Evolutionary conservation across 2,113 vertebrate genomes (phyloP).

Genomic region (Pelodiscus sinensis): DNA sequence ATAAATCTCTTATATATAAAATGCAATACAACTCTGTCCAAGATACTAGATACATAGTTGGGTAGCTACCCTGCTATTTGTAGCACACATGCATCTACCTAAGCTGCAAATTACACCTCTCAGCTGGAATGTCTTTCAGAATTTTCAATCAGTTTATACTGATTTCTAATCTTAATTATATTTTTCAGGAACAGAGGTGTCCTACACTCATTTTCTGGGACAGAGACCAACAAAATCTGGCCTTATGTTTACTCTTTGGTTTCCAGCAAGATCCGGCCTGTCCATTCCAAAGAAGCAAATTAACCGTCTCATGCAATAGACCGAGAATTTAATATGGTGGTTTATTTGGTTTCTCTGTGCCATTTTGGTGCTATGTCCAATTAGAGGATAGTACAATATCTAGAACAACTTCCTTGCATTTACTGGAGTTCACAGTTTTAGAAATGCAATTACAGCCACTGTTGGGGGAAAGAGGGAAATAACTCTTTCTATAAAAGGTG

Average conservation of each 20-base stretch:
- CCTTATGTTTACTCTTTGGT: slow-evolving; percentile 92
- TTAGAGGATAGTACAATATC: background rate
- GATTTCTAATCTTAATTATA: background rate
- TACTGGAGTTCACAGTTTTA: background rate
- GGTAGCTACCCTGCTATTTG: background rate
- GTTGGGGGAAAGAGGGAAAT: background rate
- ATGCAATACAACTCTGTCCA: background rate
- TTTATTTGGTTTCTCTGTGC: slow-evolving; percentile 11
- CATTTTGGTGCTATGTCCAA: slow-evolving; percentile 48
- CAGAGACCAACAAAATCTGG: slow-evolving; percentile 97
- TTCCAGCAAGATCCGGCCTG: slow-evolving; percentile 83
- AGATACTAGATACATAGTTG: background rate
- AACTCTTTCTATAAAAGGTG: slow-evolving; percentile 6
- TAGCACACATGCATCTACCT: background rate
- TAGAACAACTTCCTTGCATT: slow-evolving; percentile 19
- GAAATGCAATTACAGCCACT: background rate
- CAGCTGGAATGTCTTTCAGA: background rate
- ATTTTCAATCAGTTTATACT: background rate
- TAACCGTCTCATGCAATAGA: slow-evolving; percentile 48
- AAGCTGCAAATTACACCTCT: background rate
- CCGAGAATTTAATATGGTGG: background rate
- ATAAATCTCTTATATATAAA: background rate
- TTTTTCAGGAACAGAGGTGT: slow-evolving; percentile 88
- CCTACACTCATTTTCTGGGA: slow-evolving; percentile 94
- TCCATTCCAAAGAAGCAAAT: slow-evolving; percentile 74